Conservation (phyloP, 2,797 vertebrate species). For the Pagetopsis macropterus region DNA sequence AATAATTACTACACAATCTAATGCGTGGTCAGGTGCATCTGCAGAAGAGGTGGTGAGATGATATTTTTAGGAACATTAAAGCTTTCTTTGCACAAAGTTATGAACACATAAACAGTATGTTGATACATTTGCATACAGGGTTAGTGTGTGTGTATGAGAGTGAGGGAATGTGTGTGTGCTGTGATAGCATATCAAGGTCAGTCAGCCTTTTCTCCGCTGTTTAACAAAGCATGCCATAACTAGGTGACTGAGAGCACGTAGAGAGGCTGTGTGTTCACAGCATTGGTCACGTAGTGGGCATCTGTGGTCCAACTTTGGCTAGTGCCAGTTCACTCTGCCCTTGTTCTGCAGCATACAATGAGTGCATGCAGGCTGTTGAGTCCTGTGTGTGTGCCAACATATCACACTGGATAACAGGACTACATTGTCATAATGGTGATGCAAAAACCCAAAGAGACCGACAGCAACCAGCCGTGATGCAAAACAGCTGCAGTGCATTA, state of each 20-base stretch:
- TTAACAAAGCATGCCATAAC: constrained; percentile 69
- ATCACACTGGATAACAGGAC: constrained; percentile 1
- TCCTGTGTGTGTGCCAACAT: constrained; percentile 38
- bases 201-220: constrained; percentile 69
- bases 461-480: constrained; percentile 29
- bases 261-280: constrained; percentile 63
- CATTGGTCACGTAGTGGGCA: constrained; percentile 73
- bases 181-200: constrained; percentile 53
- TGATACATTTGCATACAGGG: constrained; percentile 42
- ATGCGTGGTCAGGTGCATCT: neutral
- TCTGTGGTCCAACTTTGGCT: constrained; percentile 63
- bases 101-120: neutral
- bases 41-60: neutral
- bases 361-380: constrained; percentile 19
- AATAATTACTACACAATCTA: neutral
- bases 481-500: constrained; percentile 38
- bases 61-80: constrained; percentile 25
- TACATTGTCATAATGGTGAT: constrained; percentile 53
- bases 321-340: constrained; percentile 57
- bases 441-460: constrained; percentile 14
- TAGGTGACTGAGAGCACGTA: constrained; percentile 72
- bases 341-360: constrained; percentile 54
- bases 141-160: constrained; percentile 9
- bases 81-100: neutral
- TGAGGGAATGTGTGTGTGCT: constrained; percentile 1